Evolutionary conservation across 2,888 invertebrate genomes (phyloP).

Genomic region (Eucera pruinosa): DNA sequence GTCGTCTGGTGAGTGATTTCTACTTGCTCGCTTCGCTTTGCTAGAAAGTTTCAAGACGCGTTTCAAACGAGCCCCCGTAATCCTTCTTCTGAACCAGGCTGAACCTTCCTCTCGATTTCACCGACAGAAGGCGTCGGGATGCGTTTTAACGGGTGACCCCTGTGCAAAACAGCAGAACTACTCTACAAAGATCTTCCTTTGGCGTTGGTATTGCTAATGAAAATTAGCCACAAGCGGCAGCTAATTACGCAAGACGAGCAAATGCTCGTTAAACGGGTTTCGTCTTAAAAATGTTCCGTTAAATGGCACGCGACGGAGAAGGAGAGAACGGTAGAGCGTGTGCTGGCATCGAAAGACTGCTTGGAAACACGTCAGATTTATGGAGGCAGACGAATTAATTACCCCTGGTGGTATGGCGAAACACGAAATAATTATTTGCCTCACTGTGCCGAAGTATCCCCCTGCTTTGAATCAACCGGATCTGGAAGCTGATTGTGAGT

Average conservation of each 20-base stretch:
- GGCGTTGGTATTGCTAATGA: constrained; percentile 58
- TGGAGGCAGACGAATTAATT: constrained; percentile 72
- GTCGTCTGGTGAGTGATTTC: neutral
- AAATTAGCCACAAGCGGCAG: constrained; percentile 60
- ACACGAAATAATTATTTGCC: constrained; percentile 68
- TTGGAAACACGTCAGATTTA: constrained; percentile 71
- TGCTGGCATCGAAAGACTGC: constrained; percentile 29
- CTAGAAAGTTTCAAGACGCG: neutral
- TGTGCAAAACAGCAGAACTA: constrained; percentile 21
- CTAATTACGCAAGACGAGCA: constrained; percentile 65
- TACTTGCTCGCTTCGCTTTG: neutral
- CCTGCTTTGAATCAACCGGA: constrained; percentile 6
- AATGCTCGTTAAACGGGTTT: constrained; percentile 59
- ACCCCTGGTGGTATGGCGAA: constrained; percentile 58
- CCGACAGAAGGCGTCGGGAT: constrained; percentile 5
- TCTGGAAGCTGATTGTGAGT: too few species aligned
- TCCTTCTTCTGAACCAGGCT: constrained; percentile 12
- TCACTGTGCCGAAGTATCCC: constrained; percentile 13
- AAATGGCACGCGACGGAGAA: constrained; percentile 66
- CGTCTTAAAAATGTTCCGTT: constrained; percentile 68
- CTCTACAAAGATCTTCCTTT: constrained; percentile 23
- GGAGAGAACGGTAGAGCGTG: constrained; percentile 1
- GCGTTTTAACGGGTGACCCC: constrained; percentile 13
- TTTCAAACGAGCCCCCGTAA: neutral
- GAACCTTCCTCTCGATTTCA: constrained; percentile 26